Evolutionary conservation across 2,113 vertebrate genomes (phyloP), one percentile per base, ranked within the genome.

Genomic region (Butastur rufipennis): DNA sequence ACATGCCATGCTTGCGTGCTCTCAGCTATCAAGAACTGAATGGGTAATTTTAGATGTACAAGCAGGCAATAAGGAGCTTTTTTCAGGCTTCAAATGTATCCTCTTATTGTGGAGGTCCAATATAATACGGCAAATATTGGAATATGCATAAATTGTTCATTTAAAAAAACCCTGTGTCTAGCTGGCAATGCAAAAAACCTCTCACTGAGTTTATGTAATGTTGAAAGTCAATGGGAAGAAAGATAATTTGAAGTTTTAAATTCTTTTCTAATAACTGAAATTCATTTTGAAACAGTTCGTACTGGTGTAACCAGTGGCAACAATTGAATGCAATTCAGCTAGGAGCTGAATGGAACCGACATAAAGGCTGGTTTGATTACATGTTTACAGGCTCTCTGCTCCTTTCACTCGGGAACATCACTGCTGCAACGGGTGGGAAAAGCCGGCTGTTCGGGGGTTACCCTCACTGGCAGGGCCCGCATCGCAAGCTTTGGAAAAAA

Each of bases 391-490:
- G 18, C 14, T 70, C 17, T 32, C 40, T 27, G 43, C 47, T 77
- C 56, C 73, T 79, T 72, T 82, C 14, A 22, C 80, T 81, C 25
- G 15, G 62, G 55, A 89, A 7, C 25, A 14, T 14, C 42, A 10
- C 11, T 77, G 75, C 42, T n/a, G 1, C 14, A 56, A 36, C 10
- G 36, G 81, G 6, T 4, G 23, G 84, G 43, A 50, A 25, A 38
- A 58, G 36, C 11, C 0, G 16, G 17, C 34, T 62, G 1, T 12
- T 68, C 0, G 11, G 62, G 3, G 7, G 20, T 40, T 66, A 45
- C n/a, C 27, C 45, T 62, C 5, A 0, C 88, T 59, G 59, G 10
- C 52, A 82, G 34, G 16, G 45, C 31, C 45, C 74, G n/a, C 20
- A 8, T 42, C 5, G 3, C 36, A 32, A 78, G 53, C 79, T 43